A percentile compares a stretch with the other conserved stretches of the same genome.
These are phyloP conservation scores for Atta cephalotes DNA, from an alignment of 1,140 invertebrate species.

Conservation along the genomic window DNA sequence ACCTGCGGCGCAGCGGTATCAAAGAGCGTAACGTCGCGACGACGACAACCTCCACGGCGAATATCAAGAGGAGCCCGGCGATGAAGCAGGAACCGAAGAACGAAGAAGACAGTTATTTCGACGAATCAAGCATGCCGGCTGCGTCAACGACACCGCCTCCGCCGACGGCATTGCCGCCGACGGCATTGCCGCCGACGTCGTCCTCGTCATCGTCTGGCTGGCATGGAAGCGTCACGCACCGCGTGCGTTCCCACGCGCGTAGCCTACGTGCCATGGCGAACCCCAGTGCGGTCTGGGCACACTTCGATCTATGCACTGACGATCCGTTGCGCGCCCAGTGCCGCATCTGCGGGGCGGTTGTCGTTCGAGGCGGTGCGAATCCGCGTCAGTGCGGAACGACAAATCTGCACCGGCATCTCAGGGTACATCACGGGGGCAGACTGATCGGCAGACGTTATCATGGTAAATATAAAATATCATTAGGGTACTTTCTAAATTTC, in stretches of 20 bases:
- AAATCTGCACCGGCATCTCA: slow-evolving; percentile 84
- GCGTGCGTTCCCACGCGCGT: slow-evolving; percentile 83
- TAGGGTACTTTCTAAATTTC: too few relatives aligned
- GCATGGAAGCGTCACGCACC: slow-evolving; percentile 61
- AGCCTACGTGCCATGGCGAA: slow-evolving; percentile 85
- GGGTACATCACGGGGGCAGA: slow-evolving; percentile 85
- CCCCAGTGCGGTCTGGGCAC: slow-evolving; percentile 85
- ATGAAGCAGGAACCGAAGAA: slow-evolving; percentile 84
- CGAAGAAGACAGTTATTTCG: slow-evolving; percentile 80
- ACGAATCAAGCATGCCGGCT: slow-evolving; percentile 70
- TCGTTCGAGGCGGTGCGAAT: slow-evolving; percentile 84
- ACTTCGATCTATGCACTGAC: slow-evolving; percentile 84
- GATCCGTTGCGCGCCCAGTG: slow-evolving; percentile 84
- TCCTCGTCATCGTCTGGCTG: slow-evolving; percentile 26
- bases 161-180: slow-evolving; percentile 19
- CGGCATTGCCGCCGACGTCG: slow-evolving; percentile 51
- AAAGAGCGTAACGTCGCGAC: slow-evolving; percentile 20
- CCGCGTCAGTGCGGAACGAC: slow-evolving; percentile 85
- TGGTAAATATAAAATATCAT: slow-evolving; percentile 75
- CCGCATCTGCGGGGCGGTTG: slow-evolving; percentile 84
- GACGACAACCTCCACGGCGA: slow-evolving; percentile 51
- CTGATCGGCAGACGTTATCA: slow-evolving; percentile 85
- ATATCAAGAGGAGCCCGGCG: slow-evolving; percentile 51
- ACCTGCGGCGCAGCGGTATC: neutral
- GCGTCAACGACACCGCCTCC: slow-evolving; percentile 52